A percentile compares a stretch with the other conserved stretches of the same genome.
These are phyloP conservation scores for Gastracanthus pulcherrimus DNA, from an alignment of 2,888 invertebrate genomes.

Conservation along the genomic window DNA sequence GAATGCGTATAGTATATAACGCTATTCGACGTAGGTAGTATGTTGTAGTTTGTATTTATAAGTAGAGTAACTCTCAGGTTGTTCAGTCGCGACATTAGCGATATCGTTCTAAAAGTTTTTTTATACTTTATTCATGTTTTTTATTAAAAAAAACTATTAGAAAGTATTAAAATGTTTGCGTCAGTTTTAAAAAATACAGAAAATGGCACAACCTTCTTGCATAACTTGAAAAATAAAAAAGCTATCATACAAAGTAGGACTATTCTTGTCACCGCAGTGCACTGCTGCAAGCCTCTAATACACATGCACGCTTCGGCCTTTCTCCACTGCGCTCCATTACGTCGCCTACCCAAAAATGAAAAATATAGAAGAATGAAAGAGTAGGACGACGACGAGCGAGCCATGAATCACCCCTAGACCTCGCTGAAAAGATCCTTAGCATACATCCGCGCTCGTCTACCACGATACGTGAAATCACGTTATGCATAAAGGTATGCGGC, in stretches of 20 bases:
- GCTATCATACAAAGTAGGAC: neutral
- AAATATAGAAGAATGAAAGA: neutral
- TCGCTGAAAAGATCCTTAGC: constrained; percentile 18
- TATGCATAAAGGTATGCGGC: constrained; percentile 20
- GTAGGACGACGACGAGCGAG: neutral
- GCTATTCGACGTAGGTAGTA: too few species aligned
- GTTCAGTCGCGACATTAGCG: too few species aligned
- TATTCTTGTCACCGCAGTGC: constrained; percentile 11
- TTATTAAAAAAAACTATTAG: too few species aligned
- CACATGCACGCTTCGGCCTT: neutral
- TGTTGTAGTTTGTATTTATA: too few species aligned
- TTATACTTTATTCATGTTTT: too few species aligned
- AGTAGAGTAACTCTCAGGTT: too few species aligned
- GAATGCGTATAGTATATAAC: too few species aligned
- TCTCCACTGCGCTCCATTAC: constrained; percentile 21
- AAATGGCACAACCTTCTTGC: too few species aligned
- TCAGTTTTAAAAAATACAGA: too few species aligned
- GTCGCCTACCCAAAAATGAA: constrained; percentile 11
- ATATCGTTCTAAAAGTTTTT: too few species aligned
- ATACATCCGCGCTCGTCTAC: neutral
- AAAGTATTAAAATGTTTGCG: neutral
- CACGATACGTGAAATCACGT: constrained; percentile 30
- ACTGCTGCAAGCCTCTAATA: constrained; percentile 13
- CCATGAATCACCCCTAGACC: constrained; percentile 30
- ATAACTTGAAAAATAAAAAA: neutral